Evolutionary conservation across 2,888 invertebrate genomes (phyloP), one percentile per base, ranked within the genome.

Genomic region (Drosophila buzzatii): DNA sequence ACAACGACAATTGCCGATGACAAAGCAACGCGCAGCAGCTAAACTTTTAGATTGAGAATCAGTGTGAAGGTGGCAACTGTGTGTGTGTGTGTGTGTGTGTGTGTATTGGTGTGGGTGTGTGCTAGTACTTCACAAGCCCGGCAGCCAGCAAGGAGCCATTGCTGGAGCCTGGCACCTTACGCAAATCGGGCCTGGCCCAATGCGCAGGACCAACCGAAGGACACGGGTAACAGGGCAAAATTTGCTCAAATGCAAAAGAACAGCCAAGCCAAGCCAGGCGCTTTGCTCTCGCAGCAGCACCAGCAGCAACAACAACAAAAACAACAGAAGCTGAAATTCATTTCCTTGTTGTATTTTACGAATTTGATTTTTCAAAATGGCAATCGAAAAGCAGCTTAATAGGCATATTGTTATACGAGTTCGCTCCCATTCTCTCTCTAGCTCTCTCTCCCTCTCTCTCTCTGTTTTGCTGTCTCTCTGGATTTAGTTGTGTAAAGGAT

Each of bases 121-220:
- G 58, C 12, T 57, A 53, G 79, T 45, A 52, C 58, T 73, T 73
- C 39, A 53, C 23, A 23, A 55, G 57, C 64, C 70, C 52, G 67
- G 70, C 76, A 78, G 77, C 78, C 81, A 77, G 66, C 80, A 61
- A 77, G 81, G 77, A 78, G 76, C 80, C 76, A 63, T 16, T 64
- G 73, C 51, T 35, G 58, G 52, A 68, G 80, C 82, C 89, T 69
- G 81, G 78, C 87, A 89, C 87, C 84, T 84, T 84, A 89, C 86
- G 89, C 84, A 84, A 84, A 84, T 89, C 78, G 89, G 84, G 52
- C 71, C 86, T 81, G 62, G 75, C 75, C 75, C 72, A 84, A 75
- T 89, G 84, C 84, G 84, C 84, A 84, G 89, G 84, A 83, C 89
- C 69, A 78, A 76, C 75, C 87, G 87, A 89, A 86, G 81, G 76